phyloP scores from a whole-genome alignment of 1,140 invertebrate species.

The Littorina saxatilis region DNA sequence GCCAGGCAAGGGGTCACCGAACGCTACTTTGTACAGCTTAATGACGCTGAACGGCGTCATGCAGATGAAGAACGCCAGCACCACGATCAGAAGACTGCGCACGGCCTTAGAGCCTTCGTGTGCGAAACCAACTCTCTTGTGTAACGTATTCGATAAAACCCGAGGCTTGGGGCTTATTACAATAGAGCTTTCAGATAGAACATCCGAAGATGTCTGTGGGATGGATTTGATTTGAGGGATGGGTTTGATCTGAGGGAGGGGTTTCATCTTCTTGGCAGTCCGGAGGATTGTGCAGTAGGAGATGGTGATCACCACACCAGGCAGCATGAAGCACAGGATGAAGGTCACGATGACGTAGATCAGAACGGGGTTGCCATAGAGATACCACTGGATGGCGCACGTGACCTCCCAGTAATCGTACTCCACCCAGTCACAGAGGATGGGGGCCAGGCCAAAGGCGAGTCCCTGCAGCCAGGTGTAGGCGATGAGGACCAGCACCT shows the following conservation, averaged over 20 bases:
- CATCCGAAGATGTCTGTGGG: too few relatives aligned
- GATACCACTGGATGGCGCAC: constrained; percentile 74
- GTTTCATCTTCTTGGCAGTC: constrained; percentile 46
- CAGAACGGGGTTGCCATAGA: constrained; percentile 51
- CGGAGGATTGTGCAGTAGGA: constrained; percentile 64
- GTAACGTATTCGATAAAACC: too few relatives aligned
- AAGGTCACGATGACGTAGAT: constrained; percentile 73
- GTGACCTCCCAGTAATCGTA: constrained; percentile 75
- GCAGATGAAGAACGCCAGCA: constrained; percentile 71
- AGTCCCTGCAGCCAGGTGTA: constrained; percentile 70
- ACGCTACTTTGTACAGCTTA: constrained; percentile 72
- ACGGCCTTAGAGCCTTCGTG: constrained; percentile 66
- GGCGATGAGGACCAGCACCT: constrained; percentile 55
- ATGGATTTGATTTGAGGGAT: neutral
- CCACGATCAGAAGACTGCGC: constrained; percentile 70
- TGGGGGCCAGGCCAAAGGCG: constrained; percentile 62
- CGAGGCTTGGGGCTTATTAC: too few relatives aligned
- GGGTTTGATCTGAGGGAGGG: neutral
- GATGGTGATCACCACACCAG: constrained; percentile 62
- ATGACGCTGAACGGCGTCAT: constrained; percentile 75
- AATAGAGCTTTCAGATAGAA: too few relatives aligned
- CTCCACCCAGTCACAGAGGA: constrained; percentile 65
- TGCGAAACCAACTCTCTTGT: too few relatives aligned
- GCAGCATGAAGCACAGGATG: constrained; percentile 70
- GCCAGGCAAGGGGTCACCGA: constrained; percentile 56